These are phyloP conservation scores for Panthera uncia DNA, from an alignment of 2,113 vertebrate species.

Conservation along the genomic window DNA sequence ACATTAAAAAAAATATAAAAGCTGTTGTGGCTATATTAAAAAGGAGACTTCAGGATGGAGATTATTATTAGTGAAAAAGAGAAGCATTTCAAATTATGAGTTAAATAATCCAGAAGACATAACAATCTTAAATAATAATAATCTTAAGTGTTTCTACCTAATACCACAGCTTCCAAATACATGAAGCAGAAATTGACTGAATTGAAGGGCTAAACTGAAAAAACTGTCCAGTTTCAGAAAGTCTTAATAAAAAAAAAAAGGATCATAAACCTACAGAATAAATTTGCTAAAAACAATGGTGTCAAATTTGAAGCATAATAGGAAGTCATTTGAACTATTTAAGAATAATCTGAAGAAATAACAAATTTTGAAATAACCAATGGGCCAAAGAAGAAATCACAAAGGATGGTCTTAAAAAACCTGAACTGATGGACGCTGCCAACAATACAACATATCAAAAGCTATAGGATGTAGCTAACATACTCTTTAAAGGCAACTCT, in stretches of 20 bases:
- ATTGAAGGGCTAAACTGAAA: background rate
- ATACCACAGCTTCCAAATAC: background rate
- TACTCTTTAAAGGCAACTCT: background rate
- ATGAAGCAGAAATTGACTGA: background rate
- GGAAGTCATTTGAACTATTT: background rate
- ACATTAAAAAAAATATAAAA: background rate
- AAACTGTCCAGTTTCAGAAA: background rate
- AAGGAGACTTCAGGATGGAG: background rate
- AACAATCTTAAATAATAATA: background rate
- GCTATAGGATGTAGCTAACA: background rate
- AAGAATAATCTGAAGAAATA: background rate
- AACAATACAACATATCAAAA: background rate
- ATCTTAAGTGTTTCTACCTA: background rate
- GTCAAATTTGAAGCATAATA: background rate
- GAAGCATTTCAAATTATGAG: background rate
- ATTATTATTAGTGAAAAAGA: background rate
- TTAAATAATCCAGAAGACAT: background rate
- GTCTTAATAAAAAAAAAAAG: background rate
- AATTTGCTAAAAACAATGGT: background rate
- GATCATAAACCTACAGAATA: background rate
- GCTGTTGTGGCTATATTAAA: background rate
- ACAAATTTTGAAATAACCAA: background rate
- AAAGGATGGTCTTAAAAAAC: background rate
- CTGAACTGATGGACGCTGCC: background rate
- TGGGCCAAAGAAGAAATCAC: background rate